Percentiles rank a stretch among this genome's conserved stretches.
Conservation (phyloP, 2,888 invertebrate genomes). For the Acanthopleura granulata region DNA sequence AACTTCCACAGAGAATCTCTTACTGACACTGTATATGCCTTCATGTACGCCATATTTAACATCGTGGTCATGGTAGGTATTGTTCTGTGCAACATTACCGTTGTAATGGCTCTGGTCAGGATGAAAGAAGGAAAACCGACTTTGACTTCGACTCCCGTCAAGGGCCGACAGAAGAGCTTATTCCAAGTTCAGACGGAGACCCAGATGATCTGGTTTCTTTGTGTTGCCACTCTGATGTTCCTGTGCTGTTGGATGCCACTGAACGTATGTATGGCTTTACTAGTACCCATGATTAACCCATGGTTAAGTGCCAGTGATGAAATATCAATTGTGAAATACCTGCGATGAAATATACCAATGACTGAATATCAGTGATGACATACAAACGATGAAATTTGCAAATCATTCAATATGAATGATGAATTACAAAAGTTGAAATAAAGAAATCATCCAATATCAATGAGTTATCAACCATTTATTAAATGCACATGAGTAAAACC, state of each 20-base stretch:
- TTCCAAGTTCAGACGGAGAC: conserved; percentile 60
- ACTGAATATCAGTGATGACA: no score
- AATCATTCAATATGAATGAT: no score
- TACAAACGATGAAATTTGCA: no score
- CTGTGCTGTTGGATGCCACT: conserved; percentile 66
- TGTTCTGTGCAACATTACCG: conserved; percentile 46
- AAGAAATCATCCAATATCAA: no score
- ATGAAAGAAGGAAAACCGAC: conserved; percentile 41
- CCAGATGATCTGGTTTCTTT: conserved; percentile 66
- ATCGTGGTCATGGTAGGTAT: conserved; percentile 50
- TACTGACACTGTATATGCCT: conserved; percentile 54
- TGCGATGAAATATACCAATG: no score
- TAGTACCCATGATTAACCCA: no score
- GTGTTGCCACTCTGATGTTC: conserved; percentile 65
- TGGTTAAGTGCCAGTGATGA: no score
- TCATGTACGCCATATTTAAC: conserved; percentile 57
- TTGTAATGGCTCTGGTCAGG: conserved; percentile 53
- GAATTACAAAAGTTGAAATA: no score
- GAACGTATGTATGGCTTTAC: conserved; percentile 49
- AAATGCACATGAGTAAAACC: no score
- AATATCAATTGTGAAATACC: no score
- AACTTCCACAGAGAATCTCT: conserved; percentile 58
- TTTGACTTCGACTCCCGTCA: background rate
- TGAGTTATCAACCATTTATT: no score
- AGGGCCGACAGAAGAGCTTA: conserved; percentile 26